phyloP scores from a whole-genome alignment of 2,113 vertebrate species.

The Gopherus evgoodei region DNA sequence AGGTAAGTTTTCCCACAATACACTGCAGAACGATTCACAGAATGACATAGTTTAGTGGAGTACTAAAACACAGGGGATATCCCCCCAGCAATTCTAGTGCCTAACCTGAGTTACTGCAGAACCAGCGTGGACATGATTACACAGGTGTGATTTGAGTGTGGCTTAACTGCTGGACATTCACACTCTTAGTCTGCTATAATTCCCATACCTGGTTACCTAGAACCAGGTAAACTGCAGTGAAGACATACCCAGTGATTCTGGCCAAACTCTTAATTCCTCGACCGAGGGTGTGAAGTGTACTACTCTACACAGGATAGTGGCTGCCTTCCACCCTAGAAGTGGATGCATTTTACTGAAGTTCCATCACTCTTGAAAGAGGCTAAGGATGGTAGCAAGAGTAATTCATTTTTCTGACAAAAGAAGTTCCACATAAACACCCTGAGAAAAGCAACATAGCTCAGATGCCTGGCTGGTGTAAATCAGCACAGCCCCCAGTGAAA shows the following conservation, averaged over 20 bases:
- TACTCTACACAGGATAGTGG: not conserved
- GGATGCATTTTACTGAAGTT: not conserved
- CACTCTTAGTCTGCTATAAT: too few species aligned
- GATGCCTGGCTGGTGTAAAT: not conserved
- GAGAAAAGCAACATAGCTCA: not conserved
- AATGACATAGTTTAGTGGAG: not conserved
- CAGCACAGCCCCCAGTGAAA: not conserved
- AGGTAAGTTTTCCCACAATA: not conserved
- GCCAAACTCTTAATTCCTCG: not conserved
- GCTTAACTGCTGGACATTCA: not conserved
- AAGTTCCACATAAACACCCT: not conserved
- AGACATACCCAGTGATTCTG: not conserved
- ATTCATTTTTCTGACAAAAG: not conserved
- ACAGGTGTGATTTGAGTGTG: not conserved
- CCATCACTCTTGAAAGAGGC: rapidly evolving
- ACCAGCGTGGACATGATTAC: not conserved
- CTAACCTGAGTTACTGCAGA: not conserved
- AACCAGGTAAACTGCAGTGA: not conserved
- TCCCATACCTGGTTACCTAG: not conserved
- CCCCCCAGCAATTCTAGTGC: not conserved
- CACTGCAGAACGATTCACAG: not conserved
- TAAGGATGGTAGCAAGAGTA: not conserved
- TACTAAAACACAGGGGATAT: not conserved
- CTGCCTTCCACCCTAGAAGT: not conserved
- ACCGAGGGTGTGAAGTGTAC: not conserved